A percentile compares a stretch with the other conserved stretches of the same genome.
phyloP scores from a whole-genome alignment of 1,140 invertebrate genomes.

The Euglossa dilemma region DNA sequence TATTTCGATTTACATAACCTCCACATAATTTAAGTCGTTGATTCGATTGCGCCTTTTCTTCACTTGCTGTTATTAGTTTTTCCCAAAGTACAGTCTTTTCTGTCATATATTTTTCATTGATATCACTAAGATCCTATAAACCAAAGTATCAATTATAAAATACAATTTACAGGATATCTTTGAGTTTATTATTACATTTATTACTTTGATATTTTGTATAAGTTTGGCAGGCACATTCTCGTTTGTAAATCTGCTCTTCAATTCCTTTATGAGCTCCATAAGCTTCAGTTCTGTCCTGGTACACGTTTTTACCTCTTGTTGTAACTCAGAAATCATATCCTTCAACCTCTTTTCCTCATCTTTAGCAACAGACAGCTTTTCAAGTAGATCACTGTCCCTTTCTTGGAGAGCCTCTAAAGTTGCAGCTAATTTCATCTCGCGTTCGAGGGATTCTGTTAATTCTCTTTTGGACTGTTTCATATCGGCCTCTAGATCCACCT shows the following conservation, averaged over 20 bases:
- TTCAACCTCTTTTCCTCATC: constrained; percentile 69
- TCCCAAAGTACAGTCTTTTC: constrained; percentile 79
- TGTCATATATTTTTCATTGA: constrained; percentile 79
- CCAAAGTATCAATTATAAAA: constrained; percentile 35
- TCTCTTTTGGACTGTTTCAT: constrained; percentile 76
- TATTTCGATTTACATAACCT: constrained; percentile 59
- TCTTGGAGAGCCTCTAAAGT: constrained; percentile 60
- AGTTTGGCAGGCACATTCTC: constrained; percentile 79
- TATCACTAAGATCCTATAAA: constrained; percentile 80
- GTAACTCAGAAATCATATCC: constrained; percentile 62
- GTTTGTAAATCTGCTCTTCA: constrained; percentile 42
- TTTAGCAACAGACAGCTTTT: constrained; percentile 56
- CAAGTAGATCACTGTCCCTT: constrained; percentile 63
- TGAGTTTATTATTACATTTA: neutral
- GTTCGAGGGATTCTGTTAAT: constrained; percentile 64
- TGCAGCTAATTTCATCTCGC: constrained; percentile 60
- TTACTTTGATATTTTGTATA: constrained; percentile 81
- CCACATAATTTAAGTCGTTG: constrained; percentile 67
- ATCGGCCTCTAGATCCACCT: constrained; percentile 82
- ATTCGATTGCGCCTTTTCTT: constrained; percentile 65
- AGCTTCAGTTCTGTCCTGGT: constrained; percentile 73
- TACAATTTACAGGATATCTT: neutral
- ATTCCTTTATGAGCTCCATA: constrained; percentile 73
- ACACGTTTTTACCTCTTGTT: constrained; percentile 57
- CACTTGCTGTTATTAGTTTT: constrained; percentile 62